A percentile compares a stretch with the other conserved stretches of the same genome.
Conservation (phyloP, 2,888 invertebrate species). For the Sussaba pulchella region DNA sequence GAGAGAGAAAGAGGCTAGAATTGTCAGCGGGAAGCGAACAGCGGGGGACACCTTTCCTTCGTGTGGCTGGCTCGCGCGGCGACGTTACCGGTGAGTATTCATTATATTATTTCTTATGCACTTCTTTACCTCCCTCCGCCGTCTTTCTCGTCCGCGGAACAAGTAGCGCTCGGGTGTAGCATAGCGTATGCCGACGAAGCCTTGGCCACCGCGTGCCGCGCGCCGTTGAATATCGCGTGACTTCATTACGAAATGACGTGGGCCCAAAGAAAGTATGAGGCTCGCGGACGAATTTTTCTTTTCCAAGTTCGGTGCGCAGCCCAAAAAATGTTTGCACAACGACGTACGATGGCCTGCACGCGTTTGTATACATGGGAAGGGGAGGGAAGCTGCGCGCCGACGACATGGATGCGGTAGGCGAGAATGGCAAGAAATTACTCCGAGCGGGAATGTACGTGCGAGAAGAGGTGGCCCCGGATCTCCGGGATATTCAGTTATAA, state of each 20-base stretch:
- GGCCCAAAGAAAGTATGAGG: constrained; percentile 49
- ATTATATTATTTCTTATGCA: constrained; percentile 52
- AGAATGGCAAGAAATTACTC: constrained; percentile 44
- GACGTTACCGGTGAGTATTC: constrained; percentile 46
- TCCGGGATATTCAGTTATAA: constrained; percentile 30
- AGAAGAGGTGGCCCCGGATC: constrained; percentile 19
- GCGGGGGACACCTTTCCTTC: constrained; percentile 61
- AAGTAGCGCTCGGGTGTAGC: constrained; percentile 64
- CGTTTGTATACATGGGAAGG: not conserved
- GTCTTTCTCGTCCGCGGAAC: constrained; percentile 19
- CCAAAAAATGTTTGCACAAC: not conserved
- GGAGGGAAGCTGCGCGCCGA: no score
- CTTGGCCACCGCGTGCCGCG: constrained; percentile 22
- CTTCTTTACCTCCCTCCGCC: constrained; percentile 7
- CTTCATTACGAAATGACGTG: constrained; percentile 73
- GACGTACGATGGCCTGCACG: not conserved
- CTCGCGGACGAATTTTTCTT: constrained; percentile 36
- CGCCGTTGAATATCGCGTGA: constrained; percentile 67
- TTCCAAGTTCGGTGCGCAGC: not conserved
- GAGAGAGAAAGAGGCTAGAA: constrained; percentile 62
- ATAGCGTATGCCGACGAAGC: constrained; percentile 57
- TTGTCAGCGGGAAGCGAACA: constrained; percentile 73
- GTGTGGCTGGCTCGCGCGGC: constrained; percentile 39
- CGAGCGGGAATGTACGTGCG: constrained; percentile 34
- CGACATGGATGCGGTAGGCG: constrained; percentile 6